phyloP scores from a whole-genome alignment of 1,140 invertebrate genomes.

The Heliconius himera region DNA sequence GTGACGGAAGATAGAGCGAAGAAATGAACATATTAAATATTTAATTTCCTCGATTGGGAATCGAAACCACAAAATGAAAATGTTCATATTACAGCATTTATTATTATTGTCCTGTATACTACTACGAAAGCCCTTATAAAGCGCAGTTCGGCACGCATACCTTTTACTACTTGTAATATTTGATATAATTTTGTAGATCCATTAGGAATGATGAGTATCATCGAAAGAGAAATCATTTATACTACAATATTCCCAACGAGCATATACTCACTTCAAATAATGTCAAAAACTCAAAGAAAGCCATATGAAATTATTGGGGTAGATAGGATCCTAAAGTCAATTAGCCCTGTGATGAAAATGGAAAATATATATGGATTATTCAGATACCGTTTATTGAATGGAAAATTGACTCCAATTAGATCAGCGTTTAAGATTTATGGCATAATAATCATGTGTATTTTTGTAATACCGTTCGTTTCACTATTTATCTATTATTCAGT shows the following conservation, averaged over 20 bases:
- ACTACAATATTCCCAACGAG: not conserved
- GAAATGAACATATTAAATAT: too few species aligned
- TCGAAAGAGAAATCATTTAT: not conserved
- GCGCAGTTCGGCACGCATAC: too few species aligned
- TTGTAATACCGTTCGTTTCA: not conserved
- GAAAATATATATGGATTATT: conserved; percentile 47
- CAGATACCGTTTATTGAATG: conserved; percentile 41
- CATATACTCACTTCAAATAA: not conserved
- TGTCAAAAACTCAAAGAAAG: conserved; percentile 1
- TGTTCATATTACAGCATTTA: too few species aligned
- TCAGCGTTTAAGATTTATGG: conserved; percentile 45
- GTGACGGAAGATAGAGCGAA: too few species aligned
- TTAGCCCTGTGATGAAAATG: conserved; percentile 6
- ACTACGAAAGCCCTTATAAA: too few species aligned
- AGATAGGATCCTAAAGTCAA: not conserved
- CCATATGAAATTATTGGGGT: not conserved
- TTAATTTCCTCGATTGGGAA: too few species aligned
- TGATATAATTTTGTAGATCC: not conserved
- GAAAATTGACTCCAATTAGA: conserved; percentile 37
- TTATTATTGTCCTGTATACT: too few species aligned
- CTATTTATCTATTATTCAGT: not conserved
- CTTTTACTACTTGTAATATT: not conserved
- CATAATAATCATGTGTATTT: conserved; percentile 27
- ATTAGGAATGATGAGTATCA: not conserved
- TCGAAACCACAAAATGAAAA: too few species aligned